Evolutionary conservation across 2,888 invertebrate genomes (phyloP), one percentile per base, ranked within the genome.

Genomic region (Yponomeuta sedellus): DNA sequence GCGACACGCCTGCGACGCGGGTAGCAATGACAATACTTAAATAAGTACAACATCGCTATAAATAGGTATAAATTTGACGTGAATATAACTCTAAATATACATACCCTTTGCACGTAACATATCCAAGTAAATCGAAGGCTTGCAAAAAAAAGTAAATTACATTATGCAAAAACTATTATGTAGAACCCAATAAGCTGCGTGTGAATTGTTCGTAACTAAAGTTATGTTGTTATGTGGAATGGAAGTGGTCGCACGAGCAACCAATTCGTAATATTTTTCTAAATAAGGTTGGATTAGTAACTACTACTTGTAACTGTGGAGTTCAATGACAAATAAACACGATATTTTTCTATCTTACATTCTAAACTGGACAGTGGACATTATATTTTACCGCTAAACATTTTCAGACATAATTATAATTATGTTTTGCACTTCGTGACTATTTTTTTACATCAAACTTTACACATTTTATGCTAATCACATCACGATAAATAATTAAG

Each of bases 131-230:
- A 73, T 69, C 69, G 74, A 72, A 70, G 70, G 81, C 82, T 74
- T 82, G 82, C 71, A 83, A 83, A 80, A 74, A n/a, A 72, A 74
- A 76, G 74, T 72, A 67, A 71, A 71, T 73, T 76, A 74, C 71
- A 74, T 76, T 76, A 78, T 74, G 75, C 73, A 77, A 64, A 63
- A 58, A 74, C 70, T 74, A 72, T 74, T 74, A 73, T 72, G 63
- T 63, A 44, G 25, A n/a, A 25, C 40, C 73, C 69, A 73, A 75
- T 68, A 74, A 69, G 70, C 74, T 73, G 74, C 74, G 76, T 74
- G 75, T 70, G 71, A 74, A 74, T 70, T 70, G 67, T 68, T 71
- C 67, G 70, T 73, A 71, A 70, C 67, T 67, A 70, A 20, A 63
- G 67, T 69, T 52, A 52, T 52, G 70, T 66, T 52, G 70, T 66